These are phyloP conservation scores for Tribolium freemani DNA, from an alignment of 2,888 invertebrate genomes.

Conservation along the genomic window DNA sequence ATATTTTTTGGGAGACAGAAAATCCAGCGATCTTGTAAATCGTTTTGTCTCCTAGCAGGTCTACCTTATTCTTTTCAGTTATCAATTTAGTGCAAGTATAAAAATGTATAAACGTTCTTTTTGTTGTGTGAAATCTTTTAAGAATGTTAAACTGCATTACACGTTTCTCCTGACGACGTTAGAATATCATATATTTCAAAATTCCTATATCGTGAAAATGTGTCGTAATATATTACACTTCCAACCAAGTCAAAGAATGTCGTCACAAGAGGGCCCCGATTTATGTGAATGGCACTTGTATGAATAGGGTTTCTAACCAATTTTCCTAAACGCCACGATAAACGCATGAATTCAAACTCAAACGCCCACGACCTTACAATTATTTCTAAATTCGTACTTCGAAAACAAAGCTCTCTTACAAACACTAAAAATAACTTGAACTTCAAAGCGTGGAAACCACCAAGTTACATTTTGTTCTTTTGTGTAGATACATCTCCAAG, in stretches of 20 bases:
- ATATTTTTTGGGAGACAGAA: too few relatives aligned
- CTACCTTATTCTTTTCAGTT: too few relatives aligned
- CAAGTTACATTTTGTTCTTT: not conserved
- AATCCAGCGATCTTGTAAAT: too few relatives aligned
- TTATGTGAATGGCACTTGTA: not conserved
- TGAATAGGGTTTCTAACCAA: not conserved
- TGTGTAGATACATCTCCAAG: not conserved
- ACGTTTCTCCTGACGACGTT: too few relatives aligned
- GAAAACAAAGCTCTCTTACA: not conserved
- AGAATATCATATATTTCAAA: too few relatives aligned
- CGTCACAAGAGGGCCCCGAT: not conserved
- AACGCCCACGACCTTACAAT: not conserved
- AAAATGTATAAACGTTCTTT: too few relatives aligned
- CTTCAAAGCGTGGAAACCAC: not conserved
- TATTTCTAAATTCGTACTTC: not conserved
- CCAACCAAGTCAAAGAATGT: not conserved
- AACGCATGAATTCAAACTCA: not conserved
- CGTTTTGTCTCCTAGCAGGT: too few relatives aligned
- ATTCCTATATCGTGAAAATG: too few relatives aligned
- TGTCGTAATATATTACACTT: not conserved
- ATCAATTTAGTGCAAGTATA: too few relatives aligned
- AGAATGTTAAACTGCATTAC: too few relatives aligned
- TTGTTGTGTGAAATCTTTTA: too few relatives aligned
- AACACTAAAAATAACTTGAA: not conserved
- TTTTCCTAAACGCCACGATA: not conserved